phyloP scores from a whole-genome alignment of 2,888 invertebrate species.

The Leucoptera coffeella region DNA sequence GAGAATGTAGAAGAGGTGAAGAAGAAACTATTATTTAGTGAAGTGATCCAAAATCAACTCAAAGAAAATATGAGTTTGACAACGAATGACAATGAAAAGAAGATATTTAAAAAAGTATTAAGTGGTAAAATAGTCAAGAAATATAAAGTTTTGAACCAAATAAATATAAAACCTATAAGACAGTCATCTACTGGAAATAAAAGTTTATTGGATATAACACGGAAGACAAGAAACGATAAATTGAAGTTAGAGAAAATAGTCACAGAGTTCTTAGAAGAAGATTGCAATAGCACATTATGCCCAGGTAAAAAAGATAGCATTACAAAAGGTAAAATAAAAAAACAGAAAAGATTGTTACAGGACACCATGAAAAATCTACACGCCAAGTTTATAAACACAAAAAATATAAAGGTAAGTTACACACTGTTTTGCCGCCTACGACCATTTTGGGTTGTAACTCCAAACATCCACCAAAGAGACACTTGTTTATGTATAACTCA shows the following conservation, averaged over 20 bases:
- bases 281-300: conserved; percentile 3
- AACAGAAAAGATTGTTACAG: conserved; percentile 6
- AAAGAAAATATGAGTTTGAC: conserved; percentile 7
- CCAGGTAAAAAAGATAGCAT: conserved; percentile 4
- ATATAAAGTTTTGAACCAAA: conserved; percentile 4
- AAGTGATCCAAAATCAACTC: conserved; percentile 8
- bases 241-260: conserved; percentile 3
- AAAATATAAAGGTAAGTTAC: conserved; percentile 6
- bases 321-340: conserved; percentile 5
- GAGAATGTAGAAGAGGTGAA: conserved; percentile 7
- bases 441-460: conserved; percentile 1
- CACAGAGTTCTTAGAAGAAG: conserved; percentile 4
- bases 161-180: conserved; percentile 5
- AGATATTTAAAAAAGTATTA: conserved; percentile 3
- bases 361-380: conserved; percentile 6
- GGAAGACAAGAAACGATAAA: conserved; percentile 4
- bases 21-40: conserved; percentile 7
- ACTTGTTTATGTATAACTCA: conserved; percentile 7
- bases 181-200: conserved; percentile 5
- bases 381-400: conserved; percentile 6
- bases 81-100: conserved; percentile 6
- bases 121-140: conserved; percentile 4
- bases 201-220: conserved; percentile 5
- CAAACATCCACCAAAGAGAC: conserved; percentile 5
- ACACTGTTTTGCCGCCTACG: conserved; percentile 2